phyloP scores from a whole-genome alignment of 2,113 vertebrate genomes.

The Chaetura pelagica region DNA sequence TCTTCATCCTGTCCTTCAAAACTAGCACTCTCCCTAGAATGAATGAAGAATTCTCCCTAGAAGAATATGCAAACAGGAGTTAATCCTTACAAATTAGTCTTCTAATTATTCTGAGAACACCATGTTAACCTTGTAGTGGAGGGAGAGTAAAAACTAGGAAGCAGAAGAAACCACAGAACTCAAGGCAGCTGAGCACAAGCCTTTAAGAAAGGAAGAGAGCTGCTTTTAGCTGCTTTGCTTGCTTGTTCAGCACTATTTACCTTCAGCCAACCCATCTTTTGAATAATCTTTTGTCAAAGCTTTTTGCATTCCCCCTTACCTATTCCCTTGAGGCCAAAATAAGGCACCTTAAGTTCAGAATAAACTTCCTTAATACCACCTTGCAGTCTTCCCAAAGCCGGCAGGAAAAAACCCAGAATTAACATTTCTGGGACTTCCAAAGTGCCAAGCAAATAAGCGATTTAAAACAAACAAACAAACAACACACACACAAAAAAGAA shows the following conservation, averaged over 20 bases:
- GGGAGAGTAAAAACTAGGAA: not conserved
- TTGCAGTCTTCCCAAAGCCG: not conserved
- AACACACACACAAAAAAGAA: not conserved
- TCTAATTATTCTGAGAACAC: not conserved
- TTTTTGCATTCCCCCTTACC: not conserved
- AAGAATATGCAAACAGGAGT: not conserved
- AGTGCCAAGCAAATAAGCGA: rapidly evolving
- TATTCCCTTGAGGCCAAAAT: not conserved
- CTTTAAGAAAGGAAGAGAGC: not conserved
- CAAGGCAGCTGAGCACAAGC: not conserved
- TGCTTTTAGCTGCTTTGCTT: not conserved
- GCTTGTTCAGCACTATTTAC: not conserved
- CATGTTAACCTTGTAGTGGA: not conserved
- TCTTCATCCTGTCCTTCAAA: not conserved
- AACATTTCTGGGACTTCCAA: not conserved
- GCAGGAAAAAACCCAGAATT: not conserved
- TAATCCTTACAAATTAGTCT: not conserved
- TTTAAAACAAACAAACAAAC: not conserved
- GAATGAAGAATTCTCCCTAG: not conserved
- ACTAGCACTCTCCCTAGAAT: not conserved
- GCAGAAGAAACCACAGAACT: not conserved
- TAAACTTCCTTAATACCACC: not conserved
- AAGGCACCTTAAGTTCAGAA: not conserved
- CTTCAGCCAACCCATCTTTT: not conserved
- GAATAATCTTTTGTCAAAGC: not conserved